Evolutionary conservation across 2,113 vertebrate genomes (phyloP).

Genomic region (Dasyprocta punctata): DNA sequence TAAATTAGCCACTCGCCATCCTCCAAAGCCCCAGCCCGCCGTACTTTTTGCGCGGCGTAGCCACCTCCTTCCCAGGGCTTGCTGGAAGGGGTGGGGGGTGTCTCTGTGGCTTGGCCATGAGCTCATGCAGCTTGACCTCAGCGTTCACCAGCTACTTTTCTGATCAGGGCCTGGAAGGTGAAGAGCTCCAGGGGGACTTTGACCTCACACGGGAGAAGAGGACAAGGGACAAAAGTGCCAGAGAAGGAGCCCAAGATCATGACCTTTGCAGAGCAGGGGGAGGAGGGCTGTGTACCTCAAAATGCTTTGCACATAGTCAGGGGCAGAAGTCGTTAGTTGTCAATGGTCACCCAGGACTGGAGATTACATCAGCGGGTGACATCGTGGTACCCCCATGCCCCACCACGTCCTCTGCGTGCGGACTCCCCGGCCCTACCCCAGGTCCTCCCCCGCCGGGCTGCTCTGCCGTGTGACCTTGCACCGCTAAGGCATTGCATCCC

Average conservation of each 20-base stretch:
- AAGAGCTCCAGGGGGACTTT: background rate
- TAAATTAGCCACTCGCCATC: slow-evolving; percentile 69
- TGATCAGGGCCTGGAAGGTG: background rate
- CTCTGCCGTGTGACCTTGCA: too few species aligned
- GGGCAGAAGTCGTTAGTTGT: too few species aligned
- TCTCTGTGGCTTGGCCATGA: background rate
- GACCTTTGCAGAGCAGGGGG: background rate
- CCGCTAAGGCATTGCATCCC: background rate
- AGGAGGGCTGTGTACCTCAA: background rate
- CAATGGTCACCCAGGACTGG: fast-evolving
- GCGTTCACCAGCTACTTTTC: background rate
- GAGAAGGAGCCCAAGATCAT: background rate
- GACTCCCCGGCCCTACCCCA: fast-evolving
- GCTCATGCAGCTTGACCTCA: background rate
- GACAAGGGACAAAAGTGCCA: background rate
- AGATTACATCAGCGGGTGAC: too few species aligned
- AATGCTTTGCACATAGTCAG: background rate
- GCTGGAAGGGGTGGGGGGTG: fast-evolving
- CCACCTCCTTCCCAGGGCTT: slow-evolving; percentile 35
- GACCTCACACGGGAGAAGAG: background rate
- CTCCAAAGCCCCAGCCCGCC: slow-evolving; percentile 59
- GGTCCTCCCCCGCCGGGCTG: background rate
- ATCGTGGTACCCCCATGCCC: background rate
- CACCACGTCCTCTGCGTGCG: background rate
- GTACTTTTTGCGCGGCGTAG: background rate